Base-by-base conservation (phyloP, 2,113 vertebrate species). In the Nerophis ophidion region DNA sequence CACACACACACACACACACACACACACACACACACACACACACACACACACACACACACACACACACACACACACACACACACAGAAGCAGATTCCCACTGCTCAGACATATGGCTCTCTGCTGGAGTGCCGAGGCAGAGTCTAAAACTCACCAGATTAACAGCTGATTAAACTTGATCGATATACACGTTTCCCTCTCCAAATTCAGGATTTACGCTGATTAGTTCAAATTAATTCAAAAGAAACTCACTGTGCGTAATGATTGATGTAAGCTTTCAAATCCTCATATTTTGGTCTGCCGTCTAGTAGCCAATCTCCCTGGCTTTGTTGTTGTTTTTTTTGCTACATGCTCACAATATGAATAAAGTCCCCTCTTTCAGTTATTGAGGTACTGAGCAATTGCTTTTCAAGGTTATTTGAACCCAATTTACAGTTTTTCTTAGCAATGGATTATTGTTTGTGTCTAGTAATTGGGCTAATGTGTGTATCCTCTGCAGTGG, bases 21-120 rank as follows among this genome's bases (percentile, higher is more conserved):
- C 55, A 47, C 59, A 72, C 57, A 50, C 57, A 70, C 50, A 55
- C 68, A 56, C 35, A n/a, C 57, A 45, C 51, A 54, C 59, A 68
- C 52, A 47, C 19, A 26, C 19, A 26, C 26, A 26, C 26, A 2
- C 60, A 46, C 64, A 60, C 65, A 68, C 59, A 51, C 46, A 65
- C 64, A 60, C 70, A 63, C 60, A 48, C 17, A 64, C 51, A 51
- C 62, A 58, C 60, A 35, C 7, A 8, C 55, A 47, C 59, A 72
- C 57, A 50, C 55, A 70, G 60, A 26, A 61, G 58, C 53, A 51
- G 36, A 60, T 66, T 57, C 65, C 40, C 40, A 38, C 72, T 66
- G 71, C 34, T 63, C 16, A 12, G 59, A 65, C 81, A 84, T 75
- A 77, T 77, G 74, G 70, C 50, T 53, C 71, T 61, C 61, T 66